Evolutionary conservation across 2,888 invertebrate genomes (phyloP).

Genomic region (Pherbina coryleti): DNA sequence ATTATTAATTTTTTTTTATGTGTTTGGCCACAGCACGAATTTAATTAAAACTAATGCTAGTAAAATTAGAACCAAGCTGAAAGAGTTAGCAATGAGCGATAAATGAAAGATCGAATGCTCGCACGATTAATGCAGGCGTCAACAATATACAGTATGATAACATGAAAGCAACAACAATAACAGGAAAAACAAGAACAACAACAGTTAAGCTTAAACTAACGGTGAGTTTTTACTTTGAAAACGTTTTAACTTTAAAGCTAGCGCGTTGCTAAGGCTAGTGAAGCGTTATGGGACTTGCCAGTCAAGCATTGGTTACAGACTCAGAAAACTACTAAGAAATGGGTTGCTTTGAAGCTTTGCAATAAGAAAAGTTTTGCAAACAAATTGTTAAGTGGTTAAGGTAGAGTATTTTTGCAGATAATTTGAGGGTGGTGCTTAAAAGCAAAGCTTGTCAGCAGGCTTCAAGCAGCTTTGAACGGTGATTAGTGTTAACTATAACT

Average conservation of each 20-base stretch:
- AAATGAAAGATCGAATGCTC: not conserved
- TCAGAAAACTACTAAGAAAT: not conserved
- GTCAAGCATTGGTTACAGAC: not conserved
- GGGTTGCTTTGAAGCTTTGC: not conserved
- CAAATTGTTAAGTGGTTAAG: not conserved
- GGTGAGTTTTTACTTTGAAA: too few species aligned
- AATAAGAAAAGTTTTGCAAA: not conserved
- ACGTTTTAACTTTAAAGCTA: too few species aligned
- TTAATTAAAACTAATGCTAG: not conserved
- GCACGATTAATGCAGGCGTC: too few species aligned
- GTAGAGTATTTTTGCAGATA: not conserved
- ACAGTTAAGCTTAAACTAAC: not conserved
- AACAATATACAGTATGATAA: not conserved
- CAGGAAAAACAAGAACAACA: not conserved
- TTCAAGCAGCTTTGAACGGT: not conserved
- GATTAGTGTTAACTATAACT: constrained; percentile 1
- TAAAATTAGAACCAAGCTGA: not conserved
- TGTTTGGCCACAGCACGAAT: not conserved
- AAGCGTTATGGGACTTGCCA: too few species aligned
- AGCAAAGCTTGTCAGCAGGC: constrained; percentile 5
- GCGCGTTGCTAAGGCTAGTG: too few species aligned
- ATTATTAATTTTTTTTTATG: not conserved
- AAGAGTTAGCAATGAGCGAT: not conserved
- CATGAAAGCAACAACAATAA: not conserved
- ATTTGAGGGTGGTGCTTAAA: not conserved